phyloP scores from a whole-genome alignment of 2,797 vertebrate genomes.

The Bryconaethiops microstoma region DNA sequence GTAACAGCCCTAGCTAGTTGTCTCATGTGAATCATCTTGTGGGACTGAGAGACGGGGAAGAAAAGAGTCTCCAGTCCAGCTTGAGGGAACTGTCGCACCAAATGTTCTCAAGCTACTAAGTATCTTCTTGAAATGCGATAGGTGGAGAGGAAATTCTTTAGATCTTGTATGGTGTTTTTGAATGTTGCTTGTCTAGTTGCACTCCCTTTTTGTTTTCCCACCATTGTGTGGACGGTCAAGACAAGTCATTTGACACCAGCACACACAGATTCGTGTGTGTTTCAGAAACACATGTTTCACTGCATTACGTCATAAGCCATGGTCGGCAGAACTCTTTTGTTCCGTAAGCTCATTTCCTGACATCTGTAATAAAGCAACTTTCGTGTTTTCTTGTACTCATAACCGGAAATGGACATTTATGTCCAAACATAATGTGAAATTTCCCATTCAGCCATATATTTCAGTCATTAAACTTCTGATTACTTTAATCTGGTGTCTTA shows the following conservation, averaged over 20 bases:
- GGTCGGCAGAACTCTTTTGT: neutral
- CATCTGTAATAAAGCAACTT: slow-evolving; percentile 20
- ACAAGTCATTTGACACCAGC: slow-evolving; percentile 12
- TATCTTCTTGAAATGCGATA: slow-evolving; percentile 38
- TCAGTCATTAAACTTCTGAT: slow-evolving; percentile 44
- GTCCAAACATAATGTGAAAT: slow-evolving; percentile 21
- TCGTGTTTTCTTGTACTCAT: neutral
- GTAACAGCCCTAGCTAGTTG: neutral
- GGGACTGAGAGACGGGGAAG: neutral
- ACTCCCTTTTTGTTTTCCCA: slow-evolving; percentile 26
- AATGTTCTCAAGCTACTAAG: slow-evolving; percentile 34
- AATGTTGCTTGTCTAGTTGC: slow-evolving; percentile 16
- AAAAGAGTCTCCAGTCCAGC: slow-evolving; percentile 12
- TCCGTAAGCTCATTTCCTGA: slow-evolving; percentile 14
- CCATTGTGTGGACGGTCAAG: slow-evolving; percentile 7
- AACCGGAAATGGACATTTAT: slow-evolving; percentile 7
- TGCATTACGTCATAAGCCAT: slow-evolving; percentile 15
- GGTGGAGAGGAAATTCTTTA: slow-evolving; percentile 25
- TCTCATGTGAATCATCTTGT: neutral
- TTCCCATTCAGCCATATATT: slow-evolving; percentile 4
- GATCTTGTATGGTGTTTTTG: slow-evolving; percentile 22
- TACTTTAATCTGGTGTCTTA: slow-evolving; percentile 43
- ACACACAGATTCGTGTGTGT: neutral
- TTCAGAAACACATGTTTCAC: slow-evolving; percentile 5
- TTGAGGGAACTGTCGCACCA: slow-evolving; percentile 8